Base-by-base conservation (phyloP, 2,113 vertebrate species). In the Myotis davidii region DNA sequence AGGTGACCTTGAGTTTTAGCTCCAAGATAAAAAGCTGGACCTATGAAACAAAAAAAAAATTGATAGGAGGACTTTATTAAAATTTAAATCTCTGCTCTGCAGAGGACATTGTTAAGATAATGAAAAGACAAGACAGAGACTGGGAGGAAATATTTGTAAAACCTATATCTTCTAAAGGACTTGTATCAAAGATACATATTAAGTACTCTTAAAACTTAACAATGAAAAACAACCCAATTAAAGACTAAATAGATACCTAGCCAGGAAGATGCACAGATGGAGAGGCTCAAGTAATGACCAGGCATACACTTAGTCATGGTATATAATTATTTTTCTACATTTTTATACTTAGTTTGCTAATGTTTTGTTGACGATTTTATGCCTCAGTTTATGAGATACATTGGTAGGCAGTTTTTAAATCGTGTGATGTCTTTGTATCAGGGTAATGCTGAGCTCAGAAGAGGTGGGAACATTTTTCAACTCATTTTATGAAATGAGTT, bases 311-410 rank as follows among this genome's bases (percentile, higher is more conserved):
- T 74, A 14, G n/a, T 65, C 18, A 18, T 81, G 42, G 23, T 21
- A 6, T 54, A 16, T 85, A 78, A 56, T 91, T 83, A 11, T 67
- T 59, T 79, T 17, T 56, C 29, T 42, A 42, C 27, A 85, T 67
- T 88, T 21, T 56, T 85, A 5, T 25, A 65, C 67, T 81, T 9
- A 79, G 29, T 78, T 88, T 85, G 72, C 45, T 56, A n/a, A 78
- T 73, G n/a, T 83, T 93, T 86, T 52, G 21, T 65, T 83, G 69
- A 90, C 5, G 32, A 90, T 86, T 76, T 93, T 65, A 64, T 89
- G 25, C 48, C 3, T 65, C 54, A 45, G 21, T 54, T 90, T 48
- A 87, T 50, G 52, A 54, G 17, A 77, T 11, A 42, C 39, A 56
- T 25, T 14, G 9, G 52, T n/a, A 12, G 77, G 1, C 12, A 64